Conservation (phyloP, 2,888 invertebrate genomes). For the Unio pictorum region DNA sequence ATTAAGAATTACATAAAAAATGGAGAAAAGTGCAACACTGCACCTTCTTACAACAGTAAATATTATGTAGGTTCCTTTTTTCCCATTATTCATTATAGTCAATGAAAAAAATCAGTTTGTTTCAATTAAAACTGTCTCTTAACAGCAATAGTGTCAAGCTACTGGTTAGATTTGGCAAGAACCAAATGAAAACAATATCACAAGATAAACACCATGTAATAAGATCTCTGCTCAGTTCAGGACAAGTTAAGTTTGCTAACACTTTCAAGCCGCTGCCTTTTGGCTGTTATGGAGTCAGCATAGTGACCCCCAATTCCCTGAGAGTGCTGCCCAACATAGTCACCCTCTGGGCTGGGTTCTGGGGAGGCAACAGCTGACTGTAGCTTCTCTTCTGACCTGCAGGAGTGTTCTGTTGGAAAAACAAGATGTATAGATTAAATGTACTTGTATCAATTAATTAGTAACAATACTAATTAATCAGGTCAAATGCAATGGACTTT, state of each 20-base stretch:
- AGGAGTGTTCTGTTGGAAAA: constrained; percentile 46
- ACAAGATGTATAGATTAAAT: not conserved
- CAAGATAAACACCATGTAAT: too few relatives aligned
- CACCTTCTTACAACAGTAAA: too few relatives aligned
- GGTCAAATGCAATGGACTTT: not conserved
- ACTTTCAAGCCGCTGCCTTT: constrained; percentile 34
- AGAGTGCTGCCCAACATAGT: constrained; percentile 75
- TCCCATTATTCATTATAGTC: too few relatives aligned
- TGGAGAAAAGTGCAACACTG: too few relatives aligned
- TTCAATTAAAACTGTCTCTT: too few relatives aligned
- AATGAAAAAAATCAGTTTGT: too few relatives aligned
- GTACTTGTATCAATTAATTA: not conserved
- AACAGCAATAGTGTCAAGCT: too few relatives aligned
- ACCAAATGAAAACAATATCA: too few relatives aligned
- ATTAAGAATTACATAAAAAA: too few relatives aligned
- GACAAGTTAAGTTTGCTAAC: not conserved
- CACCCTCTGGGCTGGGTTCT: constrained; percentile 74
- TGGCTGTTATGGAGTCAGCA: constrained; percentile 72
- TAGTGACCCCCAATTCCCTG: constrained; percentile 75
- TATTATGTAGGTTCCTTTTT: too few relatives aligned
- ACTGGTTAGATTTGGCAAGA: too few relatives aligned
- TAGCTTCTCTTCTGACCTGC: constrained; percentile 72
- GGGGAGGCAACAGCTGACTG: constrained; percentile 73
- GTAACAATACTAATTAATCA: not conserved
- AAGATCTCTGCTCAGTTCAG: too few relatives aligned